phyloP scores from a whole-genome alignment of 1,140 invertebrate species.

The Bradysia coprophila region DNA sequence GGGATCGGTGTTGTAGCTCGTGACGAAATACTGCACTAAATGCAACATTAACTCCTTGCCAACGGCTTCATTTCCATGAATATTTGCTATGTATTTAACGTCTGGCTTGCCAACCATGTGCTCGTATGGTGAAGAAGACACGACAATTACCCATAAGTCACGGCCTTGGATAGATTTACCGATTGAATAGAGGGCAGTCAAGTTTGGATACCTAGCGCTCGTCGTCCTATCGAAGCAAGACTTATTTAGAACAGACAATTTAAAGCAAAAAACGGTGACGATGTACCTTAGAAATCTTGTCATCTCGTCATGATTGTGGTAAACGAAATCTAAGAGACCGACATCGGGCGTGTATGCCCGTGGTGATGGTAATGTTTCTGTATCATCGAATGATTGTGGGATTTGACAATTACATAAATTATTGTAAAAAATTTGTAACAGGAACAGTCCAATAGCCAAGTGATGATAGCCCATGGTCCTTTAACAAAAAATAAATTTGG shows the following conservation, averaged over 20 bases:
- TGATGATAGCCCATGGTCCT: too few relatives aligned
- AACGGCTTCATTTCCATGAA: slow-evolving; percentile 82
- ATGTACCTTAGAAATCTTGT: slow-evolving; percentile 51
- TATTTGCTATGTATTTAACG: slow-evolving; percentile 83
- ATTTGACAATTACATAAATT: too few relatives aligned
- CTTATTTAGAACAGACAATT: neutral
- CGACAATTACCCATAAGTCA: slow-evolving; percentile 89
- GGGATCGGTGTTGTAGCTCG: slow-evolving; percentile 56
- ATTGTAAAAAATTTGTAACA: too few relatives aligned
- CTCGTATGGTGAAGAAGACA: slow-evolving; percentile 72
- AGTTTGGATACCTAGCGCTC: slow-evolving; percentile 58
- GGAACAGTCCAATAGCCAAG: too few relatives aligned
- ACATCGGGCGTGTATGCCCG: slow-evolving; percentile 20
- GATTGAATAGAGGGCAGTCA: slow-evolving; percentile 78
- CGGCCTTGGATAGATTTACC: slow-evolving; percentile 80
- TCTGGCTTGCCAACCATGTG: slow-evolving; percentile 84
- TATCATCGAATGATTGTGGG: too few relatives aligned
- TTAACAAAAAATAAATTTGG: too few relatives aligned
- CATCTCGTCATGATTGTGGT: slow-evolving; percentile 79
- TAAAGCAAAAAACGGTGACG: neutral
- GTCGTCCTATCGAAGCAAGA: slow-evolving; percentile 27
- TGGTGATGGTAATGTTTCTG: slow-evolving; percentile 14
- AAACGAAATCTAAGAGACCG: slow-evolving; percentile 51
- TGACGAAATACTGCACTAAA: slow-evolving; percentile 72
- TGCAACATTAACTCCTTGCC: slow-evolving; percentile 74